phyloP scores from a whole-genome alignment of 2,797 vertebrate species.

The Macroramphosus scolopax region DNA sequence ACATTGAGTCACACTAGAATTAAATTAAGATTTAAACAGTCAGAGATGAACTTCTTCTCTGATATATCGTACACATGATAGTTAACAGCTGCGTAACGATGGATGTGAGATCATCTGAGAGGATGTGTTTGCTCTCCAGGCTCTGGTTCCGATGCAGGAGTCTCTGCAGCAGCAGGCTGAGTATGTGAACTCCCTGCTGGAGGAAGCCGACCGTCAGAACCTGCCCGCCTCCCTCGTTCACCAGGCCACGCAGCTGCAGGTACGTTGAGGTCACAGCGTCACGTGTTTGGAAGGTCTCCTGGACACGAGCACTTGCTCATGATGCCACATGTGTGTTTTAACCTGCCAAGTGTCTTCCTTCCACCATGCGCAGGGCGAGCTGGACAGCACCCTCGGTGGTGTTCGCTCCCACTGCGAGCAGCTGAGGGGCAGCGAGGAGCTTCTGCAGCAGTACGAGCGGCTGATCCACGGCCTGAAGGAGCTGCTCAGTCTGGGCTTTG shows the following conservation, averaged over 20 bases:
- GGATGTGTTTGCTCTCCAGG: conserved; percentile 15
- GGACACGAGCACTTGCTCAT: too few species aligned
- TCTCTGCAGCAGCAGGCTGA: conserved; percentile 75
- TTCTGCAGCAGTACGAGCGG: conserved; percentile 70
- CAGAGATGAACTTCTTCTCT: too few species aligned
- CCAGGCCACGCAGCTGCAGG: conserved; percentile 82
- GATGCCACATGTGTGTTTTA: not conserved
- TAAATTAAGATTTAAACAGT: too few species aligned
- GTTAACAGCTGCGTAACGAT: too few species aligned
- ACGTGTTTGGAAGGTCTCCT: not conserved
- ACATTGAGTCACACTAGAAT: too few species aligned
- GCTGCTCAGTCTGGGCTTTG: conserved; percentile 74
- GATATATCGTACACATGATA: too few species aligned
- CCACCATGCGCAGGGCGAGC: conserved; percentile 72
- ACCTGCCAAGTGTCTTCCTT: not conserved
- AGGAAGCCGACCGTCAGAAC: conserved; percentile 63
- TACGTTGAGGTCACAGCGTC: conserved; percentile 50
- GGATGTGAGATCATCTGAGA: not conserved
- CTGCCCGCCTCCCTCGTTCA: conserved; percentile 71
- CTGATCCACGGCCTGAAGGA: conserved; percentile 76
- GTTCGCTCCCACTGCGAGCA: conserved; percentile 65
- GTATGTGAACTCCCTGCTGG: conserved; percentile 74
- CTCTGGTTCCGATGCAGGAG: conserved; percentile 39
- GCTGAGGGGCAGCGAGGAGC: conserved; percentile 64
- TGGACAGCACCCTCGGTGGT: conserved; percentile 76